phyloP scores from a whole-genome alignment of 1,140 invertebrate species.

The Hesperophylax magnus region DNA sequence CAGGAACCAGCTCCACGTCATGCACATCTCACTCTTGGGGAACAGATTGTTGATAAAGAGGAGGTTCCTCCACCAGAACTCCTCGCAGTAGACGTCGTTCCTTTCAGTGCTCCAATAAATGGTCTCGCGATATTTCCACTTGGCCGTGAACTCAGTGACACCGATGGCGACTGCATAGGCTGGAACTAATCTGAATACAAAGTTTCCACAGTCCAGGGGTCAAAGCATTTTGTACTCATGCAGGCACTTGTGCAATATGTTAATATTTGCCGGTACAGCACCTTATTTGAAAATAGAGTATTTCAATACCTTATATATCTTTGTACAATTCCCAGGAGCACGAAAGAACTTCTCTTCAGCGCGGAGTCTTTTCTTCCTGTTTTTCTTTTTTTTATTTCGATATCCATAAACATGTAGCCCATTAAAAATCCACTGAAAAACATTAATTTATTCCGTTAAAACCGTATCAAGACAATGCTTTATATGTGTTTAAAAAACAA shows the following conservation, averaged over 20 bases:
- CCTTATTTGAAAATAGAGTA: too few species aligned
- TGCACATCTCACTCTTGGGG: conserved; percentile 72
- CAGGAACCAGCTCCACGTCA: conserved; percentile 88
- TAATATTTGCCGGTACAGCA: too few species aligned
- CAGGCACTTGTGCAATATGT: too few species aligned
- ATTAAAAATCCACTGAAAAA: conserved; percentile 31
- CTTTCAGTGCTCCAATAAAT: conserved; percentile 68
- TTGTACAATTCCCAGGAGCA: neutral
- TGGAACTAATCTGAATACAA: conserved; percentile 68
- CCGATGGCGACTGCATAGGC: conserved; percentile 71
- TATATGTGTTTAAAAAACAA: too few species aligned
- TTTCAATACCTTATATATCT: neutral
- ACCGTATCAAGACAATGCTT: too few species aligned
- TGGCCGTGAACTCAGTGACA: conserved; percentile 67
- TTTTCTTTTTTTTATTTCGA: neutral
- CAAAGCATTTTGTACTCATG: neutral
- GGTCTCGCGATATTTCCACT: conserved; percentile 68
- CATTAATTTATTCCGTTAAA: too few species aligned
- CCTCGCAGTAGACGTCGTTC: conserved; percentile 68
- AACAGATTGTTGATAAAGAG: conserved; percentile 77
- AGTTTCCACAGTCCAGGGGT: neutral
- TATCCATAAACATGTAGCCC: neutral
- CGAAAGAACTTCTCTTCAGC: neutral
- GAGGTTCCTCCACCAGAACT: conserved; percentile 78
- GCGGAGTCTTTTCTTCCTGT: neutral